Conservation (phyloP, 2,888 invertebrate genomes). For the Catocala fraxini region DNA sequence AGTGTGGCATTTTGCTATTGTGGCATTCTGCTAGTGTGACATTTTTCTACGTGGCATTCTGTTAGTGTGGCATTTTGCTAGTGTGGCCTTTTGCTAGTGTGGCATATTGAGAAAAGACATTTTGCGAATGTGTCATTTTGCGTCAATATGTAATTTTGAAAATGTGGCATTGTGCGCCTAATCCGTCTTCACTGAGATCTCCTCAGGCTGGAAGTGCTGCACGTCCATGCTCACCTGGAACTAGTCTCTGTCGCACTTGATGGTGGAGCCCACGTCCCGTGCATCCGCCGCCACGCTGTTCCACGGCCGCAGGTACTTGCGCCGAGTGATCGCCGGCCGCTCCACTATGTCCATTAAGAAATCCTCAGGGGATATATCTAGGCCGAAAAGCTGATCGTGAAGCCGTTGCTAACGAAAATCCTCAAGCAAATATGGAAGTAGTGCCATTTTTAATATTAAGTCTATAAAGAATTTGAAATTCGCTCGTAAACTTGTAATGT, state of each 20-base stretch:
- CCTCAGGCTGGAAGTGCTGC: constrained; percentile 92
- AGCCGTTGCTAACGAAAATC: constrained; percentile 71
- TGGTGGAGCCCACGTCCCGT: constrained; percentile 84
- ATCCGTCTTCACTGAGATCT: constrained; percentile 93
- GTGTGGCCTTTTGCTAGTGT: too few species aligned
- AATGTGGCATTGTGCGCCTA: too few species aligned
- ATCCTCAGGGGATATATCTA: constrained; percentile 74
- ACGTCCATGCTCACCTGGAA: constrained; percentile 92
- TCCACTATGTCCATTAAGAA: constrained; percentile 73
- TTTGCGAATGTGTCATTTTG: too few species aligned
- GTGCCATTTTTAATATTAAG: constrained; percentile 62
- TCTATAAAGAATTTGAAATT: constrained; percentile 17
- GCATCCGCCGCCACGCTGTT: constrained; percentile 74
- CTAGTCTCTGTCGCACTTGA: constrained; percentile 85
- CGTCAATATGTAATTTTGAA: too few species aligned
- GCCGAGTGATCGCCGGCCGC: constrained; percentile 61
- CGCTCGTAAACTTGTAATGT: constrained; percentile 21
- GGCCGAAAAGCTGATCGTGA: constrained; percentile 74
- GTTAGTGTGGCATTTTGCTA: too few species aligned
- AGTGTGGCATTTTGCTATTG: too few species aligned
- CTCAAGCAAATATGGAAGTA: constrained; percentile 73
- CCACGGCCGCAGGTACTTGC: constrained; percentile 76
- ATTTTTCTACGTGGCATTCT: too few species aligned
- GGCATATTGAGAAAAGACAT: too few species aligned
- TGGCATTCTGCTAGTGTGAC: too few species aligned